A percentile compares a stretch with the other conserved stretches of the same genome.
Evolutionary conservation across 2,113 vertebrate genomes (phyloP).

Genomic region (Nesogale talazaci): DNA sequence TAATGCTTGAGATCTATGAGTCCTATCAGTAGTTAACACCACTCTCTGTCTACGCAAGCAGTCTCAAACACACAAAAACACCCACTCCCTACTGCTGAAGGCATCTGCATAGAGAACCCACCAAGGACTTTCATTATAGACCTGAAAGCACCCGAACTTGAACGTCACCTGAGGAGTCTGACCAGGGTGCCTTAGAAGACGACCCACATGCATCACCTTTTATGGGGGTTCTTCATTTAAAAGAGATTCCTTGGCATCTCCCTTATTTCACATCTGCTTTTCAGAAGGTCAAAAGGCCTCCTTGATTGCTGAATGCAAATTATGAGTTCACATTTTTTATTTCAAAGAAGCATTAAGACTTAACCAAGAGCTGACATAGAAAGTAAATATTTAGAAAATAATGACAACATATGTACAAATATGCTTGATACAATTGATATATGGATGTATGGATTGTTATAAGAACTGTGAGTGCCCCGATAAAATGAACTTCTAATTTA

Average conservation of each 20-base stretch:
- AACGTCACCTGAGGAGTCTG: rapidly evolving
- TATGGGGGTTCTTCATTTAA: neutral
- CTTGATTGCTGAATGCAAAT: neutral
- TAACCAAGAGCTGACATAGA: too few species aligned
- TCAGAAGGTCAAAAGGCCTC: neutral
- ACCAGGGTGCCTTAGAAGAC: neutral
- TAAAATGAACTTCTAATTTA: neutral
- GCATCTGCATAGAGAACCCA: neutral
- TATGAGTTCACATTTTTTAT: neutral
- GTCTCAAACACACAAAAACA: neutral
- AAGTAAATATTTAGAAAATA: too few species aligned
- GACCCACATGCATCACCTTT: neutral
- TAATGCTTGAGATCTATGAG: neutral
- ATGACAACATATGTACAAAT: too few species aligned
- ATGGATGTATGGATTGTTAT: too few species aligned
- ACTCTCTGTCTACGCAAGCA: neutral
- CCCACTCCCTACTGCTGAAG: neutral
- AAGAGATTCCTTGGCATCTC: neutral
- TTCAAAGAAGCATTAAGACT: constrained; percentile 21
- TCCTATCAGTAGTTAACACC: neutral
- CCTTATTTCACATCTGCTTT: constrained; percentile 8
- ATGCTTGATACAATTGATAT: too few species aligned
- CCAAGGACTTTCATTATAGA: neutral
- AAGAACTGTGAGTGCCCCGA: too few species aligned
- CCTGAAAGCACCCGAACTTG: neutral